phyloP scores from a whole-genome alignment of 2,888 invertebrate species.

The Aleiodes testaceus region DNA sequence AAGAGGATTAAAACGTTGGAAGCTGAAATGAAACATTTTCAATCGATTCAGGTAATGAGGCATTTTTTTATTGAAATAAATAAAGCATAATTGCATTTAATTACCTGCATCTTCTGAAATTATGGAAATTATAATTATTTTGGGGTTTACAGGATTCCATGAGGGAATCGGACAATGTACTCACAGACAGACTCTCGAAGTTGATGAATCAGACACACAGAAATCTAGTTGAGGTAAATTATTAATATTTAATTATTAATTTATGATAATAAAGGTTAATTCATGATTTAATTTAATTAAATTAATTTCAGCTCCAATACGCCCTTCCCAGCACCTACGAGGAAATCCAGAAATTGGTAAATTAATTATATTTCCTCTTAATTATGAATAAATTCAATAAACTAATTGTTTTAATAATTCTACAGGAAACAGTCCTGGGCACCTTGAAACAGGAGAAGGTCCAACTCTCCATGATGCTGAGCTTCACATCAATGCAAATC shows the following conservation, averaged over 20 bases:
- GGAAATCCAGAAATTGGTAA: conserved; percentile 9
- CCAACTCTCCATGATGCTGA: conserved; percentile 3
- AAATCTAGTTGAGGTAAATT: conserved; percentile 7
- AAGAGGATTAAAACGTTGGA: background rate
- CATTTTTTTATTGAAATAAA: background rate
- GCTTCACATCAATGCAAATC: conserved; percentile 1
- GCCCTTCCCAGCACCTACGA: conserved; percentile 6
- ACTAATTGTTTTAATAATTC: no score
- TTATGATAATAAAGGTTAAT: background rate
- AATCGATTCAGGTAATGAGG: conserved; percentile 5
- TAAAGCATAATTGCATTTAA: no score
- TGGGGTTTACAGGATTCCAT: background rate
- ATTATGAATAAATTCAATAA: background rate
- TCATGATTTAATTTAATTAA: background rate
- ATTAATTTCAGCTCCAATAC: conserved; percentile 7
- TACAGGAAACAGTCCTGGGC: background rate
- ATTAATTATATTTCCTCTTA: background rate
- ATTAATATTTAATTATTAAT: background rate
- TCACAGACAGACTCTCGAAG: background rate
- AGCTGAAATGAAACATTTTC: background rate
- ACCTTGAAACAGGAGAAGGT: background rate
- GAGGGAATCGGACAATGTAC: background rate
- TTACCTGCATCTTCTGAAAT: no score
- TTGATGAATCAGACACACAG: background rate
- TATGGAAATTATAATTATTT: no score